These are phyloP conservation scores for Corapipo altera DNA, from an alignment of 2,113 vertebrate species.

Conservation along the genomic window DNA sequence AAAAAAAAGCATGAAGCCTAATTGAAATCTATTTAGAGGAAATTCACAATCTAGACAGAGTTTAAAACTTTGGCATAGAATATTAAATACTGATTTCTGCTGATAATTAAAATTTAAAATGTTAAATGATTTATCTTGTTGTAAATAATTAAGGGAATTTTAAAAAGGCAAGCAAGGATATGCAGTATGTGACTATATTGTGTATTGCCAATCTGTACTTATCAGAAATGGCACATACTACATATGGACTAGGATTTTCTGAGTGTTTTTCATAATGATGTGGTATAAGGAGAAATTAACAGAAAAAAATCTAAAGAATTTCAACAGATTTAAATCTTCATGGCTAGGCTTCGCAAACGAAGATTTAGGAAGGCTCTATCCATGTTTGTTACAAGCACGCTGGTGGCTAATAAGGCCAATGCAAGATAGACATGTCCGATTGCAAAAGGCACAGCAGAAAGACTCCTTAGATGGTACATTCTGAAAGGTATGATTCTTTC, in stretches of 20 bases:
- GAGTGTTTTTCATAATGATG: not conserved
- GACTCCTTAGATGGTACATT: too few species aligned
- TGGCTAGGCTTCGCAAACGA: too few species aligned
- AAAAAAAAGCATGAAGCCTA: slow-evolving; percentile 37
- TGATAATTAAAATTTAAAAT: slow-evolving; percentile 80
- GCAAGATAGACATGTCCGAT: too few species aligned
- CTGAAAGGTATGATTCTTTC: too few species aligned
- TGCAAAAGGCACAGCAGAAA: too few species aligned
- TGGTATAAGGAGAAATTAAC: not conserved
- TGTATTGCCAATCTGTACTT: slow-evolving; percentile 13
- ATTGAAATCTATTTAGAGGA: slow-evolving; percentile 70
- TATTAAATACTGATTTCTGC: slow-evolving; percentile 71
- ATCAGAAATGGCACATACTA: slow-evolving; percentile 14
- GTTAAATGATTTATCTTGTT: slow-evolving; percentile 79
- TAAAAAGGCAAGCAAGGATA: slow-evolving; percentile 68
- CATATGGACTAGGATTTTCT: not conserved
- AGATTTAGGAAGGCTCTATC: too few species aligned
- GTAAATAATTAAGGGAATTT: slow-evolving; percentile 78
- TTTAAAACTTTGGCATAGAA: slow-evolving; percentile 74
- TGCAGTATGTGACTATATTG: slow-evolving; percentile 41
- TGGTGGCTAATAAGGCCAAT: too few species aligned
- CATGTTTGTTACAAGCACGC: too few species aligned
- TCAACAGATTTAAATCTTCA: slow-evolving; percentile 49
- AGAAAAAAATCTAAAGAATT: not conserved
- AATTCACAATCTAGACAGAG: slow-evolving; percentile 65